Evolutionary conservation across 1,140 invertebrate genomes (phyloP), one percentile per base, ranked within the genome.

Genomic region (Acromyrmex echinatior): DNA sequence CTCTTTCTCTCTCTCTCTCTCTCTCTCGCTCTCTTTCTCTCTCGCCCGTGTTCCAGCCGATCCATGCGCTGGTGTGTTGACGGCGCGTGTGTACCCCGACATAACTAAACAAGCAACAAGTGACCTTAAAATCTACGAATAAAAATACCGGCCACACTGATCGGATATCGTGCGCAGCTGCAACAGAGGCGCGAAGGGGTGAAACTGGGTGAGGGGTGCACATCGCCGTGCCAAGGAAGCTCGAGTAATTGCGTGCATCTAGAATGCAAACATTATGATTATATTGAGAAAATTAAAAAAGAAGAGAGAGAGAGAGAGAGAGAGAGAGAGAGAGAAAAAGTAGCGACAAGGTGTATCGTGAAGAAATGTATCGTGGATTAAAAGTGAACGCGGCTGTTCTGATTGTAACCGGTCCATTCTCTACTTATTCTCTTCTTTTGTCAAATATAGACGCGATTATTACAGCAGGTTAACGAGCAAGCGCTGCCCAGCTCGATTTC

Each of bases 51-150:
- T 31, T 49, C 28, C 31, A 62, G 65, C 78, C 86, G 79, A 70
- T 82, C 80, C 80, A 58, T 71, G 71, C 35, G 68, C 65, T 51
- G 62, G 78, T 76, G 88, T 90, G 90, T 88, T 81, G 66, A 65
- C 77, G 82, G 77, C 78, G 80, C 87, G 91, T 88, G 86, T 91
- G 79, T 90, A 91, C 85, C 81, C 71, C 88, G 91, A 94, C 93
- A 94, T 93, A 94, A 94, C 93, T 94, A 95, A 95, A 94, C 93
- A 94, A 94, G 94, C 94, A 95, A 95, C 94, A 95, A 95, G 94
- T 95, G 94, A 95, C 93, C 93, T 94, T 94, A 93, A 94, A 94
- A 95, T 94, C 91, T 92, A 91, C 84, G 92, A 94, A 94, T 94
- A 94, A 95, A 95, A 95, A 95, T 93, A 90, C 92, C 71, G 87